Evolutionary conservation across 2,113 vertebrate genomes (phyloP).

Genomic region (Nycticryphes semicollaris): DNA sequence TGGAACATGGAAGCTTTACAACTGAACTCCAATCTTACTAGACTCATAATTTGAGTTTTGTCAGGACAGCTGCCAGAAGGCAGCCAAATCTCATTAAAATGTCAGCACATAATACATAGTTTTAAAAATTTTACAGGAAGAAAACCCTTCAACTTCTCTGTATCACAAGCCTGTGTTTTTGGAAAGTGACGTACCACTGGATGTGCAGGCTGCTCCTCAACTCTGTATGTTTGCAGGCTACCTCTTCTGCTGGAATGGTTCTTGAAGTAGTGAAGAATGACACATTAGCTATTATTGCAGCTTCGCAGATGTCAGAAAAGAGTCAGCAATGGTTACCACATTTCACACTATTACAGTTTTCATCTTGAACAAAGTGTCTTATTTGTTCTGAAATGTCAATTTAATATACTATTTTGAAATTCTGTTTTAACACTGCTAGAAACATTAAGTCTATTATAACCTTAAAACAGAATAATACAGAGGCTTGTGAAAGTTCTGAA

Average conservation of each 20-base stretch:
- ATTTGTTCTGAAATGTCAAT: background rate
- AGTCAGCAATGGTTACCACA: background rate
- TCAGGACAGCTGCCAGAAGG: background rate
- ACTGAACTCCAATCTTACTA: background rate
- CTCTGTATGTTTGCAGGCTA: constrained; percentile 78
- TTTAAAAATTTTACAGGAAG: background rate
- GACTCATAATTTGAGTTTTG: background rate
- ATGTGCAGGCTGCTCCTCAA: constrained; percentile 86
- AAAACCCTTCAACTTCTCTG: background rate
- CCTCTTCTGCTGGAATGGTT: constrained; percentile 85
- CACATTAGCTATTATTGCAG: background rate
- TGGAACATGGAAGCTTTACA: background rate
- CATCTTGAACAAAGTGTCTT: background rate
- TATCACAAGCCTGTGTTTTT: background rate
- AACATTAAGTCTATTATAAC: background rate
- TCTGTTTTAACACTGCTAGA: background rate
- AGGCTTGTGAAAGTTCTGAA: background rate
- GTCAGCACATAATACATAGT: background rate
- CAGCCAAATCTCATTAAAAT: background rate
- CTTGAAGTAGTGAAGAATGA: constrained; percentile 64
- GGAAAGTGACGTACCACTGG: constrained; percentile 82
- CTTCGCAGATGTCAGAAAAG: background rate
- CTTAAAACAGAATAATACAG: background rate
- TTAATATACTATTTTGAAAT: background rate
- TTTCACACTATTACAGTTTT: background rate